A percentile compares a stretch with the other conserved stretches of the same genome.
Conservation (phyloP, 1,140 invertebrate genomes). For the Holotrichia oblita region DNA sequence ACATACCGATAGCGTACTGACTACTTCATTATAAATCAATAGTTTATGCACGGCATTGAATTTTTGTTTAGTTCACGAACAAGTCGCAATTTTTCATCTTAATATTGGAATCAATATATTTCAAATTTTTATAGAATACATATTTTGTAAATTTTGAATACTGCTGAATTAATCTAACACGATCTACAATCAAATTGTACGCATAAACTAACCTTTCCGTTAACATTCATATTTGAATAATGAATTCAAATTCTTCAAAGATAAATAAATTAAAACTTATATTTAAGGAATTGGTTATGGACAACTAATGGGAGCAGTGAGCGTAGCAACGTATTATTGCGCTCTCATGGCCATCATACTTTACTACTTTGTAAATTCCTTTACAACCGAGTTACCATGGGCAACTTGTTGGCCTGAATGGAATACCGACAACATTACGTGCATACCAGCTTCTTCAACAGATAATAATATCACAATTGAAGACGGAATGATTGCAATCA, state of each 20-base stretch:
- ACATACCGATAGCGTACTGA: no score
- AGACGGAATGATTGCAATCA: slow-evolving; percentile 56
- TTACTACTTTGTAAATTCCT: slow-evolving; percentile 76
- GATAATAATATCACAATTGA: background rate
- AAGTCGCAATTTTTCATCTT: no score
- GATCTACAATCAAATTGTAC: background rate
- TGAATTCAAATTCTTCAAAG: background rate
- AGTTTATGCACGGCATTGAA: no score
- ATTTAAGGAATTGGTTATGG: slow-evolving; percentile 79
- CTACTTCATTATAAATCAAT: no score
- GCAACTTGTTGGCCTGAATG: slow-evolving; percentile 70
- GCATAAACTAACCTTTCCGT: no score
- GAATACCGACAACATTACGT: slow-evolving; percentile 58
- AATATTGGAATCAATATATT: no score
- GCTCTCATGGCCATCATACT: slow-evolving; percentile 81
- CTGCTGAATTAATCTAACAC: no score
- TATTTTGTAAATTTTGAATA: no score
- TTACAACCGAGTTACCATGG: slow-evolving; percentile 73
- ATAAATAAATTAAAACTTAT: slow-evolving; percentile 23
- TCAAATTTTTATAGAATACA: no score
- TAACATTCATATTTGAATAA: background rate
- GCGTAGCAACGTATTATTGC: slow-evolving; percentile 81
- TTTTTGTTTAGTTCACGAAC: background rate
- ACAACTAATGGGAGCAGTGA: slow-evolving; percentile 76
- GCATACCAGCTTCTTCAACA: slow-evolving; percentile 55